phyloP scores from a whole-genome alignment of 2,888 invertebrate genomes.

The Tridacna crocea region DNA sequence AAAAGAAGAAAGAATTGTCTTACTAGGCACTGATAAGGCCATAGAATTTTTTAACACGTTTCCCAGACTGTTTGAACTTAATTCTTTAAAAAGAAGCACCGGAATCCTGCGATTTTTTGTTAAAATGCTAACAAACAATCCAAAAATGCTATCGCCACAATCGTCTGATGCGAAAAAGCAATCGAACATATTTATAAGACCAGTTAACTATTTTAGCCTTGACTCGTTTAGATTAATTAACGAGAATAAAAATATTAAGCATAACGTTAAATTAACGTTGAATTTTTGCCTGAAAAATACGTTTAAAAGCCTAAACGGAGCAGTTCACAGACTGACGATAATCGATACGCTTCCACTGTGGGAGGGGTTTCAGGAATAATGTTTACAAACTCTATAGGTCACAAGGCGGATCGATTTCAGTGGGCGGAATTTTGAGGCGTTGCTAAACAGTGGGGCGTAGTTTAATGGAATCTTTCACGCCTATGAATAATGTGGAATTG shows the following conservation, averaged over 20 bases:
- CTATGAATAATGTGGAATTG: constrained; percentile 38
- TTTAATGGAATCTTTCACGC: constrained; percentile 37
- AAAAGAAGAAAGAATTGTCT: too few relatives aligned
- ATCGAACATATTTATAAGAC: constrained; percentile 31
- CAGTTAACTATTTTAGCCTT: constrained; percentile 8
- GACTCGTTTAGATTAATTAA: constrained; percentile 27
- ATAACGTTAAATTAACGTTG: constrained; percentile 30
- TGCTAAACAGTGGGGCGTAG: constrained; percentile 63
- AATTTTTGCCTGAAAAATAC: constrained; percentile 21
- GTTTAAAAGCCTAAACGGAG: constrained; percentile 24
- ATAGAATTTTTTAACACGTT: too few relatives aligned
- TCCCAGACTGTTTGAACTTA: too few relatives aligned
- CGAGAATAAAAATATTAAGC: constrained; percentile 25
- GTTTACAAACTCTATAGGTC: constrained; percentile 48
- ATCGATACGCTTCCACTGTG: constrained; percentile 26
- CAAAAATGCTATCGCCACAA: constrained; percentile 15
- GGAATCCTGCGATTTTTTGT: too few relatives aligned
- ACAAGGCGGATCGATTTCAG: constrained; percentile 51
- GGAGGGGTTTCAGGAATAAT: constrained; percentile 10
- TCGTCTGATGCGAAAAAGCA: background rate
- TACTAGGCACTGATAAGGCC: too few relatives aligned
- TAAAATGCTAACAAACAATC: background rate
- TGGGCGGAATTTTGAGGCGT: constrained; percentile 61
- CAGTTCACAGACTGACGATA: constrained; percentile 26
- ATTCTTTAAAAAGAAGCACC: too few relatives aligned